Base-by-base conservation (phyloP, 1,140 invertebrate species). In the Leptoteleia sp. region DNA sequence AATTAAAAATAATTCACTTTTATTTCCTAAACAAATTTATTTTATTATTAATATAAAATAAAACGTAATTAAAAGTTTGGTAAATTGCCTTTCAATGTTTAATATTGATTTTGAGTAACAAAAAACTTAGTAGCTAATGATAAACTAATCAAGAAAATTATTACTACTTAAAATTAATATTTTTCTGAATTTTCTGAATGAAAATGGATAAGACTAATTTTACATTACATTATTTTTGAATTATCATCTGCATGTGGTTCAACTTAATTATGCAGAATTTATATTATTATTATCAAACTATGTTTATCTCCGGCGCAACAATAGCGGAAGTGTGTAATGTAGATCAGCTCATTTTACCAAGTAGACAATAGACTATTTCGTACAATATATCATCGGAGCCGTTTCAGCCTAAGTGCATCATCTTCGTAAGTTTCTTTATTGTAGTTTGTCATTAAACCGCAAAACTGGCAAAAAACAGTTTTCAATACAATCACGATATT, bases 281-380 rank as follows among this genome's bases (percentile, higher is more conserved):
- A 40, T 50, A 37, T 47, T 43, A 40, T 64, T 50, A 40, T 50
- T 64, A 64, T 27, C 29, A 64, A 45, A 29, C 16, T 19, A 12
- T 64, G 16, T 64, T 22, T 40, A 64, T 64, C 33, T 64, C 12
- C 11, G n/a, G 19, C 5, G 5, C 12, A 22, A 17, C 43, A 64
- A 64, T 64, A 38, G 57, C 38, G 17, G 12, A 48, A 61, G 17
- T 48, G n/a, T 48, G 42, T 48, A 48, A 61, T 48, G 31, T 37
- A 61, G 57, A 61, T 48, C 57, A 61, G 42, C 42, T 61, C 12
- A 48, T 61, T 61, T 37, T 48, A 61, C 11, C 11, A 27, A 61
- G 25, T 37, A 61, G n/a, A 61, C 42, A 48, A 61, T 47, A 38
- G 42, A 61, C 17, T 61, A 40, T 48, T 47, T 29, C n/a, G 42